These are phyloP conservation scores for Saccostrea echinata DNA, from an alignment of 1,140 invertebrate species.

Conservation along the genomic window DNA sequence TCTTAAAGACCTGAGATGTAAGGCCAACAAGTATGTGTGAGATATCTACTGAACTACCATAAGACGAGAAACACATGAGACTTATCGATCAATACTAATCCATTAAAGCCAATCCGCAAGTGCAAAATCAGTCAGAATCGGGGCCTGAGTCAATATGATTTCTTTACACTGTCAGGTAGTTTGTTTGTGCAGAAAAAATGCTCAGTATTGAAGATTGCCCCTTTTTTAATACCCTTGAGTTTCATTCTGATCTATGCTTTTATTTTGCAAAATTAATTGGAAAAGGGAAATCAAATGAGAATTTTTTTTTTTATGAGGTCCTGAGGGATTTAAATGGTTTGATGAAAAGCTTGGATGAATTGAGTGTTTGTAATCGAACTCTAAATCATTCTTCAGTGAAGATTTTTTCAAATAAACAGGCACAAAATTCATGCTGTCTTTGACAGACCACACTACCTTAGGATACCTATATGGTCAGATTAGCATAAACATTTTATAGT, in stretches of 20 bases:
- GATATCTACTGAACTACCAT: conserved; percentile 15
- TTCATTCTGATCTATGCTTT: background rate
- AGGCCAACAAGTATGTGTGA: background rate
- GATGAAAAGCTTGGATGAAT: conserved; percentile 11
- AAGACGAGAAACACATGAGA: background rate
- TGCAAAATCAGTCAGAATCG: background rate
- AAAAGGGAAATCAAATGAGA: conserved; percentile 4
- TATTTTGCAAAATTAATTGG: background rate
- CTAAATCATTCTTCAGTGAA: background rate
- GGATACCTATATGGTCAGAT: background rate
- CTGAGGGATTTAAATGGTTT: conserved; percentile 22
- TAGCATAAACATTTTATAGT: background rate
- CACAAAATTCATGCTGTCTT: background rate
- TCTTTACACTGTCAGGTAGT: conserved; percentile 21
- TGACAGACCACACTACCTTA: background rate
- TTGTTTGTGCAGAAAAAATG: background rate
- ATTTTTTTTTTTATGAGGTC: background rate
- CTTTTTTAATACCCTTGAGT: background rate
- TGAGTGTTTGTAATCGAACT: background rate
- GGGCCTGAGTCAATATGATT: background rate
- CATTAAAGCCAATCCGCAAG: conserved; percentile 14
- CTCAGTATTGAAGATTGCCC: background rate
- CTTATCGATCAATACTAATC: conserved; percentile 30
- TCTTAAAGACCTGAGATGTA: conserved; percentile 1
- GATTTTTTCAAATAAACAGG: conserved; percentile 1